Evolutionary conservation across 1,140 invertebrate genomes (phyloP).

Genomic region (Drosophila chauvacae): DNA sequence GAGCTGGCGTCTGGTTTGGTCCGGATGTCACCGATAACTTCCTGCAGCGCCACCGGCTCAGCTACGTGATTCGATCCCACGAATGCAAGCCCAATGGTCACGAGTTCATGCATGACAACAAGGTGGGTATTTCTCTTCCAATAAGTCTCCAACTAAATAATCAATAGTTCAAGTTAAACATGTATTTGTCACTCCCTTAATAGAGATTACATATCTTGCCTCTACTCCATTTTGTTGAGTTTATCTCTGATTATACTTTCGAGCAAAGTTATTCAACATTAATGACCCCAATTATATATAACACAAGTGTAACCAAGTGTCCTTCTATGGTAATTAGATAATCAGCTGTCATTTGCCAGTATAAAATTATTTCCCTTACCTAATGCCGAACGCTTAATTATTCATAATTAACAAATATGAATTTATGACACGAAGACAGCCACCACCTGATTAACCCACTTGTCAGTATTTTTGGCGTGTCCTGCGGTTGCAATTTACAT

Average conservation of each 20-base stretch:
- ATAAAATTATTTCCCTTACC: not conserved
- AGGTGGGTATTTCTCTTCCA: conserved; percentile 85
- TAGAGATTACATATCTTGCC: not conserved
- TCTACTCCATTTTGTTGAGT: not conserved
- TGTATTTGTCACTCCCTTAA: not conserved
- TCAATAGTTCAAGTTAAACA: not conserved
- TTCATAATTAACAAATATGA: not conserved
- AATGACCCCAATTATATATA: conserved; percentile 1
- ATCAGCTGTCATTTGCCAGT: not conserved
- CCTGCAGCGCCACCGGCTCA: conserved; percentile 90
- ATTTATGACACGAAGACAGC: not conserved
- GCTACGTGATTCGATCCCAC: conserved; percentile 93
- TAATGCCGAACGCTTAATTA: not conserved
- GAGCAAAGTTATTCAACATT: not conserved
- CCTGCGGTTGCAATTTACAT: conserved; percentile 35
- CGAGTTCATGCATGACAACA: conserved; percentile 92
- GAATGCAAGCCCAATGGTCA: conserved; percentile 97
- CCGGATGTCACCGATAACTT: conserved; percentile 93
- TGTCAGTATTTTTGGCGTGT: conserved; percentile 9
- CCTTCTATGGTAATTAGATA: conserved; percentile 3
- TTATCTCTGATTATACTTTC: not conserved
- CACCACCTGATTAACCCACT: not conserved
- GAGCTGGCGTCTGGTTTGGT: conserved; percentile 96
- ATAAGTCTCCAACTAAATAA: not conserved
- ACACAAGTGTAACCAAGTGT: not conserved